Percentiles rank a stretch among this genome's conserved stretches.
Conservation (phyloP, 2,888 invertebrate genomes). For the Coecobrya sp. region DNA sequence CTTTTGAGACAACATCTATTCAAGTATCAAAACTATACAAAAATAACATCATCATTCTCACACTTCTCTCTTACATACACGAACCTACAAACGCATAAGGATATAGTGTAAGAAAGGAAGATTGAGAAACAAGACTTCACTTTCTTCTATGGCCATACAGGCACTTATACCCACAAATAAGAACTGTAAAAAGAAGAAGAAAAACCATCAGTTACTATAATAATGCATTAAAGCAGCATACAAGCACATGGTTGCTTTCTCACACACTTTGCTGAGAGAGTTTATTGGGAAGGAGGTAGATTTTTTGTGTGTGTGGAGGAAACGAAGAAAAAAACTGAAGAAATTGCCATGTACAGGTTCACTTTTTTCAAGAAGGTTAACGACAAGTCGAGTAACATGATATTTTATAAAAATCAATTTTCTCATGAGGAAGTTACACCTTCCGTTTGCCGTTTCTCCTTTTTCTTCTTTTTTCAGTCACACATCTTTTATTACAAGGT, state of each 20-base stretch:
- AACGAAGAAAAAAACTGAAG: constrained; percentile 47
- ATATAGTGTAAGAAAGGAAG: neutral
- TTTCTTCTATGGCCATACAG: constrained; percentile 12
- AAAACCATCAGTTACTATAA: constrained; percentile 31
- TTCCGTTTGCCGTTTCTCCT: constrained; percentile 81
- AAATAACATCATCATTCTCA: constrained; percentile 40
- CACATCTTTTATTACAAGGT: constrained; percentile 18
- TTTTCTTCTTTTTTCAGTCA: constrained; percentile 36
- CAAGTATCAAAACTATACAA: constrained; percentile 49
- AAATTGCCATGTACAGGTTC: constrained; percentile 71
- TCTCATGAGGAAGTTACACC: constrained; percentile 82
- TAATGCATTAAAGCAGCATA: constrained; percentile 58
- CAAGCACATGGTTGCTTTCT: constrained; percentile 73
- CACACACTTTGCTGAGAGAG: constrained; percentile 57
- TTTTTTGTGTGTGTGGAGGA: constrained; percentile 5
- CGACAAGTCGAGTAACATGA: constrained; percentile 79
- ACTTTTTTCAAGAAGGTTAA: constrained; percentile 77
- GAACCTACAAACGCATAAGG: neutral
- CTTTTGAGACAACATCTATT: constrained; percentile 7
- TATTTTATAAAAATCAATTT: constrained; percentile 83
- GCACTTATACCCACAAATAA: neutral
- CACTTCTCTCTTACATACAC: neutral
- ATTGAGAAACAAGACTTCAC: constrained; percentile 3
- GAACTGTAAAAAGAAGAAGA: neutral
- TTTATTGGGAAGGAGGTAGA: constrained; percentile 39